Evolutionary conservation across 2,113 vertebrate genomes (phyloP), one percentile per base, ranked within the genome.

Genomic region (Protomyctophum bolini): DNA sequence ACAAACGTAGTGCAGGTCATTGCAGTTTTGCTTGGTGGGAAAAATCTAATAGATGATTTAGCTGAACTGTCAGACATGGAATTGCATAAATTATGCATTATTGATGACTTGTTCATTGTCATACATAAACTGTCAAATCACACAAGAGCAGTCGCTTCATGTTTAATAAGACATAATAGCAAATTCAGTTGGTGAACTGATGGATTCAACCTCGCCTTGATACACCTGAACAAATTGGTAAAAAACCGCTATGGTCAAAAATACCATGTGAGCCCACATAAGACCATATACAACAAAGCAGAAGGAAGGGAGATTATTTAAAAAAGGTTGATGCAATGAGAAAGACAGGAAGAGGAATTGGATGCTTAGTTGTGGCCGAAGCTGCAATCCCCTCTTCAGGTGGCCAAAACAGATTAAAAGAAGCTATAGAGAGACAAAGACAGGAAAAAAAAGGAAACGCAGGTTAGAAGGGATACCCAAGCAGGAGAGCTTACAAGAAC

Each of bases 331-430:
- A 85, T 71, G 86, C 75, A 84, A 86, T 56, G 73, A 88, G 81
- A 86, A 84, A 87, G 85, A 80, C 82, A 74, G 83, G 85, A 84
- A 86, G 82, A 90, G 84, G 85, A 87, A 92, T 89, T 90, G 88
- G 93, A 72, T 92, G 93, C 94, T 94, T 94, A 95, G 87, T 91
- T 95, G 93, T 97, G 93, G 92, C 91, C 93, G 91, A 95, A 95
- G 93, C 92, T 93, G 95, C 90, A 93, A 92, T 97, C 95, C 94
- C 95, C 94, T 98, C 95, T 95, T 96, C 95, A 94, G 95, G 89
- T 90, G 94, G 92, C 92, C 94, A 93, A 95, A 93, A 97, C 91
- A 95, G 94, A 95, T 95, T 98, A 99, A 96, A 99, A 98, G 96
- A 99, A 99, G 96, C 97, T 99, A 93, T 75, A 95, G 89, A 87